A percentile compares a stretch with the other conserved stretches of the same genome.
Evolutionary conservation across 2,888 invertebrate genomes (phyloP).

Genomic region (Caenorhabditis virilis): DNA sequence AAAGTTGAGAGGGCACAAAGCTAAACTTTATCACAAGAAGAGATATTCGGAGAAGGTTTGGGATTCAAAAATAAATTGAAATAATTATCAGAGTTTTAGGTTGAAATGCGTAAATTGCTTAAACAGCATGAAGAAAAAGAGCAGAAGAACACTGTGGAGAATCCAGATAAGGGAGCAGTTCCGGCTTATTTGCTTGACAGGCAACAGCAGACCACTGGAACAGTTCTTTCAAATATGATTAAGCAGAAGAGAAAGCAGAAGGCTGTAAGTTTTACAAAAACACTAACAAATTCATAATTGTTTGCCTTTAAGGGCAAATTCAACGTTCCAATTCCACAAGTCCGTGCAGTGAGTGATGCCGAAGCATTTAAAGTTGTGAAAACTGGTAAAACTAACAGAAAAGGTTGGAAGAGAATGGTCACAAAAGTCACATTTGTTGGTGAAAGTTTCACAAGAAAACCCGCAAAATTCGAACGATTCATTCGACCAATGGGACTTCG

Average conservation of each 20-base stretch:
- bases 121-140: conserved; percentile 94
- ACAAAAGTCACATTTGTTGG: conserved; percentile 89
- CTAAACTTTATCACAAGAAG: conserved; percentile 94
- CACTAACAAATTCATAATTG: background rate
- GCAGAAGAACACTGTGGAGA: conserved; percentile 77
- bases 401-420: conserved; percentile 99
- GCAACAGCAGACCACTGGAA: conserved; percentile 89
- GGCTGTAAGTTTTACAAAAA: conserved; percentile 74
- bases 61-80: too few species aligned
- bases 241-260: conserved; percentile 99
- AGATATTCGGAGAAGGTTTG: conserved; percentile 95
- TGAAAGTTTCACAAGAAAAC: conserved; percentile 96
- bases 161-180: conserved; percentile 78
- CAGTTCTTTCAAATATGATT: conserved; percentile 96
- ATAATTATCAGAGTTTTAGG: too few species aligned
- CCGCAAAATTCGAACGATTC: conserved; percentile 97
- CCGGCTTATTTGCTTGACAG: conserved; percentile 96
- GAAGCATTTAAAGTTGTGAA: conserved; percentile 83
- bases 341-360: conserved; percentile 90
- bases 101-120: conserved; percentile 73
- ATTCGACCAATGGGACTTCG: conserved; percentile 86
- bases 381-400: conserved; percentile 71
- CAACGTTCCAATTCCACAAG: conserved; percentile 99
- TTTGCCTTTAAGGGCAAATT: conserved; percentile 80
- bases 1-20: conserved; percentile 90